phyloP scores from a whole-genome alignment of 2,888 invertebrate genomes.

The Leucania comma region DNA sequence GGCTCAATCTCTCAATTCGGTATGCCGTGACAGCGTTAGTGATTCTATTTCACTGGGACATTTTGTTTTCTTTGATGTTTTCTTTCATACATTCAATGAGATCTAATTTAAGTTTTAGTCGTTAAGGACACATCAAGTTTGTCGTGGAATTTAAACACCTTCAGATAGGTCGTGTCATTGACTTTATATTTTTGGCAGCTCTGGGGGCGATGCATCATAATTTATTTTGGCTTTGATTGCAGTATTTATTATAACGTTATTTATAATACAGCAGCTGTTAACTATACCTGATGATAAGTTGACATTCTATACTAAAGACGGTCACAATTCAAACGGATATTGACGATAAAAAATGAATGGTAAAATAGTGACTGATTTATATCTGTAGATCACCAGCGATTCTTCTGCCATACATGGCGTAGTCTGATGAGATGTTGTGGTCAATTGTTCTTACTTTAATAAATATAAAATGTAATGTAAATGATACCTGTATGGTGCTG shows the following conservation, averaged over 20 bases:
- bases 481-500: constrained; percentile 88
- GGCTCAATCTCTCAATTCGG: constrained; percentile 55
- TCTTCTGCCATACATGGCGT: neutral
- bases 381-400: constrained; percentile 5
- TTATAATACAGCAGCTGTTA: constrained; percentile 32
- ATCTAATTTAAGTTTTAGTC: constrained; percentile 29
- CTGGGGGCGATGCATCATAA: constrained; percentile 42
- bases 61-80: constrained; percentile 40
- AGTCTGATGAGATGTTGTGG: neutral
- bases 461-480: constrained; percentile 43
- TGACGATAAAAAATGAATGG: constrained; percentile 31
- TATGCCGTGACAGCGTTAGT: constrained; percentile 42
- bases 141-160: constrained; percentile 38
- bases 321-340: constrained; percentile 46
- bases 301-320: constrained; percentile 47
- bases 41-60: constrained; percentile 42
- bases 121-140: constrained; percentile 31
- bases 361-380: constrained; percentile 2
- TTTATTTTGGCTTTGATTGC: constrained; percentile 40
- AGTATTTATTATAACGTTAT: constrained; percentile 48
- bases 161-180: constrained; percentile 45
- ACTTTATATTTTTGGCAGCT: constrained; percentile 54
- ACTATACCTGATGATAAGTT: constrained; percentile 29
- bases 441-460: neutral
- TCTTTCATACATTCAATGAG: constrained; percentile 32